Percentiles rank a stretch among this genome's conserved stretches.
phyloP scores from a whole-genome alignment of 2,113 vertebrate species.

The Sinocyclocheilus maitianheensis region DNA sequence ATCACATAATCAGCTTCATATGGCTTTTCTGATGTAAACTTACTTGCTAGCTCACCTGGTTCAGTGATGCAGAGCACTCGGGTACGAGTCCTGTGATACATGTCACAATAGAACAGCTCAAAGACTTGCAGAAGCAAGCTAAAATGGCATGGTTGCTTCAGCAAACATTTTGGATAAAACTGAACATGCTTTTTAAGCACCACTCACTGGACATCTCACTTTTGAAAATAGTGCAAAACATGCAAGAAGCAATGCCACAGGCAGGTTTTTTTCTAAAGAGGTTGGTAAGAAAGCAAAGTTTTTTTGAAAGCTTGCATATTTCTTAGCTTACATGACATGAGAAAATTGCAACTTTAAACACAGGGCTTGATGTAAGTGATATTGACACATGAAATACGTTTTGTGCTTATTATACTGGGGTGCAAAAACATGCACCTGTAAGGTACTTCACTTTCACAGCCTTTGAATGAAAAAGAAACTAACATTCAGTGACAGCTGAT shows the following conservation, averaged over 20 bases:
- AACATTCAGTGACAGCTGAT: conserved; percentile 2
- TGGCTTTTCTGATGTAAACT: no score
- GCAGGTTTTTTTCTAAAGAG: background rate
- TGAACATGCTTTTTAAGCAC: background rate
- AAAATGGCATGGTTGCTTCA: background rate
- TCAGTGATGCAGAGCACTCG: no score
- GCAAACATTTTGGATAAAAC: background rate
- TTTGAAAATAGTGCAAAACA: background rate
- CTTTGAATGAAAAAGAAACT: conserved; percentile 19
- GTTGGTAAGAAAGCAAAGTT: background rate
- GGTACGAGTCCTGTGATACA: no score
- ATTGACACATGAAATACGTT: background rate
- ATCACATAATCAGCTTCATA: no score
- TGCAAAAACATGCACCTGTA: background rate
- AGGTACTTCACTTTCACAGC: background rate
- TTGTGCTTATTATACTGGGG: background rate
- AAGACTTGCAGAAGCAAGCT: no score
- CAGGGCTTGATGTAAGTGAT: conserved; percentile 5
- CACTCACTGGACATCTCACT: background rate
- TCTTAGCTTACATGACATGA: background rate
- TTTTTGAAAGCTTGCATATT: background rate
- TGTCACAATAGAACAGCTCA: no score
- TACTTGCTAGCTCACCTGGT: no score
- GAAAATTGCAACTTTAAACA: background rate
- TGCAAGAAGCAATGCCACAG: background rate